Evolutionary conservation across 2,113 vertebrate genomes (phyloP), one percentile per base, ranked within the genome.

Genomic region (Brachyistius frenatus): DNA sequence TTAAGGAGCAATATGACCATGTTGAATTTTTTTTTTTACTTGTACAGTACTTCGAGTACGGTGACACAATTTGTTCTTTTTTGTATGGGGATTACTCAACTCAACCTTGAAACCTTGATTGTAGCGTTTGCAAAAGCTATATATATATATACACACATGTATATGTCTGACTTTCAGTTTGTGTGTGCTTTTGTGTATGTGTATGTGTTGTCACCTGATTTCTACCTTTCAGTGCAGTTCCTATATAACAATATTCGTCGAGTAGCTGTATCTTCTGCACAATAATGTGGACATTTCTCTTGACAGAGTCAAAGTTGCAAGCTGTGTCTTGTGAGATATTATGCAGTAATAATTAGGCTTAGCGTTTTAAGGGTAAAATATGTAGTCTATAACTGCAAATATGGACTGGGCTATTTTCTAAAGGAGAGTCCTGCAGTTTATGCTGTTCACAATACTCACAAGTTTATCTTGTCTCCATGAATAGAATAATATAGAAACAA

Each of bases 1-100:
- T 30, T 52, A 86, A 14, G 39, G 31, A 30, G 67, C 35, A 31
- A 47, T 15, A 9, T n/a, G n/a, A 72, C 55, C 31, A 23, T 5
- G 6, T 53, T 61, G 32, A 58, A 44, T 16, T n/a, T 41, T 39
- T 44, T 31, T 3, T 7, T 10, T 23, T 15, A 6, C 8, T 16
- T 57, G n/a, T 60, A 73, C 57, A 13, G 10, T 1, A 2, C 3
- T 10, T 50, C 32, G 14, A 49, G 5, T 30, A 57, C 37, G 0
- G 23, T 64, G 63, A 63, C 23, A 23, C 5, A 44, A 7, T 32
- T 58, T 44, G n/a, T 54, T 39, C 4, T 39, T 44, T 15, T n/a
- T 30, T 44, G 23, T 23, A 23, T 23, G 23, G 23, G 23, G 23
- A 23, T 23, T 23, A 23, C 23, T 23, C 23, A 23, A 23, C 23